Evolutionary conservation across 2,888 invertebrate species (phyloP).

Genomic region (Acholoe squamosa): DNA sequence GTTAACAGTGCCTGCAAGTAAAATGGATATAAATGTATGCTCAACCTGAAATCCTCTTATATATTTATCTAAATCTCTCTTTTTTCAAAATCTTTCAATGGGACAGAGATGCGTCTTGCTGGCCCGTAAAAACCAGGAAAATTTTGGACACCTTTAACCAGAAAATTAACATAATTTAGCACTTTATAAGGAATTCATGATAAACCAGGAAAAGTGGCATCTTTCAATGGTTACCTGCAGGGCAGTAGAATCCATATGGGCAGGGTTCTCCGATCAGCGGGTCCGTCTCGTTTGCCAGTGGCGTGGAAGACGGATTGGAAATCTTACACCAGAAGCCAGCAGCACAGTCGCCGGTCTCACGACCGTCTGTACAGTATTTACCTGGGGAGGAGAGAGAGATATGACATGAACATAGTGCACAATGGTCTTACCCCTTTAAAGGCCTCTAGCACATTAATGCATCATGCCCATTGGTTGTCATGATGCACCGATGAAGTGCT

Average conservation of each 20-base stretch:
- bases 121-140: too few species aligned
- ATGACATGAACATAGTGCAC: neutral
- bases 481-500: too few species aligned
- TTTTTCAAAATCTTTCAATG: too few species aligned
- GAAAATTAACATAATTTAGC: too few species aligned
- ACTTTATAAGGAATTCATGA: too few species aligned
- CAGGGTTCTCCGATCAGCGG: constrained; percentile 74
- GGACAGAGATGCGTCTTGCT: too few species aligned
- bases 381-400: constrained; percentile 71
- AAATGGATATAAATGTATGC: neutral
- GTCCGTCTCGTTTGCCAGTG: constrained; percentile 72
- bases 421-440: too few species aligned
- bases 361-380: constrained; percentile 80
- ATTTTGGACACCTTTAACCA: too few species aligned
- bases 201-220: too few species aligned
- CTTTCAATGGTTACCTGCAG: constrained; percentile 71
- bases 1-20: constrained; percentile 72
- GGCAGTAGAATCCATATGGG: constrained; percentile 81
- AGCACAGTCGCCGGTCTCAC: constrained; percentile 77
- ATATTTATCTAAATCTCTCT: neutral
- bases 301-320: constrained; percentile 75
- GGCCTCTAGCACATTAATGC: too few species aligned
- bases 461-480: too few species aligned
- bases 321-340: constrained; percentile 78
- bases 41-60: neutral